Evolutionary conservation across 2,113 vertebrate species (phyloP), one percentile per base, ranked within the genome.

Genomic region (Rostratula benghalensis): DNA sequence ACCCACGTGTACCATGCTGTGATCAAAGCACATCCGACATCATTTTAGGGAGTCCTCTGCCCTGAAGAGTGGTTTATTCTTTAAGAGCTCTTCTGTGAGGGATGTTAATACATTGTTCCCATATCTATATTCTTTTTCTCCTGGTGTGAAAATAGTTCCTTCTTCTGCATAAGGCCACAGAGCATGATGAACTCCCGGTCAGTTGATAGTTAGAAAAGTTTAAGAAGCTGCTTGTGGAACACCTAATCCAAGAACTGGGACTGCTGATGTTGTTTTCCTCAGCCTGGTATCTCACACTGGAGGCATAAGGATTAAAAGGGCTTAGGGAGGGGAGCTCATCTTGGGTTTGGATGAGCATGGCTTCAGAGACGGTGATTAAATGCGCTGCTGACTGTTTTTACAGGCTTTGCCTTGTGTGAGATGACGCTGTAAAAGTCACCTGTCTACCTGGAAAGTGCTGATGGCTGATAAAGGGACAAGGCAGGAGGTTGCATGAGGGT

Each of bases 261-360:
- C 8, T 63, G 61, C 30, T 27, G 35, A 5, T 60, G n/a, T 68
- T 78, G 27, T 88, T 92, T 78, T 75, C 31, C 50, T 60, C 43
- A 59, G 43, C 16, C 60, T 70, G 27, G 5, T 73, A 48, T 86
- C 77, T 71, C 50, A 46, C 20, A 2, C 53, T 71, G 60, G 45
- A 89, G 48, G 37, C 54, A 57, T 18, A 46, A 85, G 43, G 90
- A 95, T 95, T 94, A 53, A 69, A 60, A 75, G 60, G 68, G 67
- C 61, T 91, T 92, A 87, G 70, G 76, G 75, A 51, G 22, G 22
- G 46, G n/a, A 89, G 84, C 37, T 53, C 4, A 2, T 16, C 82
- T 63, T 28, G 64, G 50, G 65, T 71, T 78, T 41, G 33, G 82
- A 51, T 25, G 43, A 70, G 50, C 67, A 56, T 59, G 0, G 0